phyloP scores from a whole-genome alignment of 2,797 vertebrate species.

The Mionectes olivaceus region DNA sequence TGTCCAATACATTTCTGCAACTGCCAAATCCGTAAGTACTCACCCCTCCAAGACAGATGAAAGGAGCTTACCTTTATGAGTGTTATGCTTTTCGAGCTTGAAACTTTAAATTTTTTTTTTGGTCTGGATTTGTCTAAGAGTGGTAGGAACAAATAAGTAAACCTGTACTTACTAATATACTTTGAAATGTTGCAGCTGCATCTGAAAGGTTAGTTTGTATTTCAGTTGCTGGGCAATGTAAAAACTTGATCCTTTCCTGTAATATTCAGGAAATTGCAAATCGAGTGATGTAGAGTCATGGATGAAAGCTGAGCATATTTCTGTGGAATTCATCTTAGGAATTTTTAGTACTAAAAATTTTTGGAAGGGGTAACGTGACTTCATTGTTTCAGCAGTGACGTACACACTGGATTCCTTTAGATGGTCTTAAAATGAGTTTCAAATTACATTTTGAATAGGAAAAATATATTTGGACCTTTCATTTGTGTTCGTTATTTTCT shows the following conservation, averaged over 20 bases:
- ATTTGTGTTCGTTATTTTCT: neutral
- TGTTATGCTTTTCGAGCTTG: conserved; percentile 51
- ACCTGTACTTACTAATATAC: neutral
- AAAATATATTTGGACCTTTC: neutral
- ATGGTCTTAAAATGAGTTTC: neutral
- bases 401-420: neutral
- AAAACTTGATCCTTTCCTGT: conserved; percentile 47
- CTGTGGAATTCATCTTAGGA: conserved; percentile 31
- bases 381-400: neutral
- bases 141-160: neutral
- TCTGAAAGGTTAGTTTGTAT: conserved; percentile 51
- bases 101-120: conserved; percentile 37
- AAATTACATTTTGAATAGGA: neutral
- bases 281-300: conserved; percentile 29
- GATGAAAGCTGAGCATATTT: conserved; percentile 1
- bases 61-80: conserved; percentile 72
- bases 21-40: conserved; percentile 97
- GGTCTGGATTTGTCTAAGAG: neutral
- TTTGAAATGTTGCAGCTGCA: conserved; percentile 30
- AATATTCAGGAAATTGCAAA: conserved; percentile 41
- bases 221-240: conserved; percentile 43
- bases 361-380: neutral
- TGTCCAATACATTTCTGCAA: conserved; percentile 97
- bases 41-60: neutral
- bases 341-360: neutral